Evolutionary conservation across 2,797 vertebrate species (phyloP).

Genomic region (Parotocinclus haroldoi): DNA sequence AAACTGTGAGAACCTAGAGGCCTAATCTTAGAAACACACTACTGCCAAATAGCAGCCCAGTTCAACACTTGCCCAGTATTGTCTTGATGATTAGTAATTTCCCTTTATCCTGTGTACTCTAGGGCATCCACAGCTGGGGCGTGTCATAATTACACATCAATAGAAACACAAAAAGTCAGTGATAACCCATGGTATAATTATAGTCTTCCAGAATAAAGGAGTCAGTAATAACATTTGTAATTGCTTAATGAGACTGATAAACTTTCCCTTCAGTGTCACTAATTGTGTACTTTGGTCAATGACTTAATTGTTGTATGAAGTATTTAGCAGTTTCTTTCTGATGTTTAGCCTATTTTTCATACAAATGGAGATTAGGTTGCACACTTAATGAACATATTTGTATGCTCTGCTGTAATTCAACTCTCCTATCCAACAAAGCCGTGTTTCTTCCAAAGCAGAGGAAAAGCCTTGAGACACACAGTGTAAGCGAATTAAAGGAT

Average conservation of each 20-base stretch:
- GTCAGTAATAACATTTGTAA: conserved; percentile 30
- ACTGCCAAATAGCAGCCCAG: conserved; percentile 10
- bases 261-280: conserved; percentile 38
- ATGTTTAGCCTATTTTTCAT: conserved; percentile 43
- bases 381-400: conserved; percentile 14
- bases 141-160: conserved; percentile 30
- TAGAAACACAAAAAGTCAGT: conserved; percentile 21
- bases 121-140: conserved; percentile 13
- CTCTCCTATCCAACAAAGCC: conserved; percentile 19
- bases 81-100: conserved; percentile 12
- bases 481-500: conserved; percentile 37
- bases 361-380: conserved; percentile 43
- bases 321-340: conserved; percentile 22
- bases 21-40: conserved; percentile 6
- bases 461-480: conserved; percentile 17
- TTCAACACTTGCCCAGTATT: no score
- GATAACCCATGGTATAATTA: conserved; percentile 36
- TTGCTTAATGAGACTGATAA: conserved; percentile 46
- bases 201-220: conserved; percentile 26
- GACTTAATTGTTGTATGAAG: conserved; percentile 19
- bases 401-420: conserved; percentile 6
- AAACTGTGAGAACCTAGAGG: conserved; percentile 4
- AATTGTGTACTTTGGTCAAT: conserved; percentile 27
- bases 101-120: conserved; percentile 1
- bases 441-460: conserved; percentile 13